Evolutionary conservation across 2,113 vertebrate genomes (phyloP).

Genomic region (Apus apus): DNA sequence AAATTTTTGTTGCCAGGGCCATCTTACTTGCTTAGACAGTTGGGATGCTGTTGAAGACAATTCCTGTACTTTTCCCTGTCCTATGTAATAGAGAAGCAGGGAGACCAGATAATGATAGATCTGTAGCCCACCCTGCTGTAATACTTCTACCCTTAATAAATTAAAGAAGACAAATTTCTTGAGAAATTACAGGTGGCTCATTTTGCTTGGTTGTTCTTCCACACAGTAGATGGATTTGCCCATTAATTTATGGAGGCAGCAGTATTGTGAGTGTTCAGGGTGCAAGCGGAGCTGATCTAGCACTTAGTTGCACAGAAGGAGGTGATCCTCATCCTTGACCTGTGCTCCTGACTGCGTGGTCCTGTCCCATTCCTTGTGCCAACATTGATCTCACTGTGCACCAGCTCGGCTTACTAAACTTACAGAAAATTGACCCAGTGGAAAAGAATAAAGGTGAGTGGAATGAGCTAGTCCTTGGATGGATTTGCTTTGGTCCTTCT

Average conservation of each 20-base stretch:
- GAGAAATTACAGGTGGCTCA: not conserved
- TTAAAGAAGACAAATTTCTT: not conserved
- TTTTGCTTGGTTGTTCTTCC: not conserved
- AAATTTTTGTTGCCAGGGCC: not conserved
- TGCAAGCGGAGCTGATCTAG: not conserved
- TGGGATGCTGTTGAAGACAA: not conserved
- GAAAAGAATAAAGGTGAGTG: not conserved
- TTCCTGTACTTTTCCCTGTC: not conserved
- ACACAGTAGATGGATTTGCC: not conserved
- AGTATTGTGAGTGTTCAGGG: not conserved
- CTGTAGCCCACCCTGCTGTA: not conserved
- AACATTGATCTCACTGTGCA: accelerated
- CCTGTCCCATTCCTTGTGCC: not conserved
- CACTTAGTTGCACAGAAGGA: not conserved
- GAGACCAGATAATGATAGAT: not conserved
- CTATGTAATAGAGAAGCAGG: not conserved
- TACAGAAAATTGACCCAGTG: not conserved
- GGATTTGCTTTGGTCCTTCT: not conserved
- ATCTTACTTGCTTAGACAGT: not conserved
- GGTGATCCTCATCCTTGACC: not conserved
- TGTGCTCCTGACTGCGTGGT: not conserved
- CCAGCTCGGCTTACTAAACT: not conserved
- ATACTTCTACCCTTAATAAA: not conserved
- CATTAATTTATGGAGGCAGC: not conserved
- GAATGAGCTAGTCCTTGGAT: not conserved